Evolutionary conservation across 2,888 invertebrate species (phyloP).

Genomic region (Ectemnius cavifrons): DNA sequence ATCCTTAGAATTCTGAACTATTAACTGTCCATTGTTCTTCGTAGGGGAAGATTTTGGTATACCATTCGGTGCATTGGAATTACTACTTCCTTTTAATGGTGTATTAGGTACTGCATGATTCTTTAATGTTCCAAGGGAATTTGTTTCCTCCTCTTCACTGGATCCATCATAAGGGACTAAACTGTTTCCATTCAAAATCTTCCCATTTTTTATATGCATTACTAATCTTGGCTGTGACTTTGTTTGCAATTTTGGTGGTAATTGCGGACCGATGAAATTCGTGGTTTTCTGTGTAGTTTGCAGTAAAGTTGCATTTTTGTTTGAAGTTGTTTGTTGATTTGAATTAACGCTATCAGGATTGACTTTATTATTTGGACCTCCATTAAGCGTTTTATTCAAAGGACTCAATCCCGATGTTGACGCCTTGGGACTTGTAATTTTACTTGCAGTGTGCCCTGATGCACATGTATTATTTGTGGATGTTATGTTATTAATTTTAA

Average conservation of each 20-base stretch:
- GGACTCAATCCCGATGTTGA: slow-evolving; percentile 54
- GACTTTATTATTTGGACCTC: slow-evolving; percentile 28
- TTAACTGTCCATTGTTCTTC: slow-evolving; percentile 41
- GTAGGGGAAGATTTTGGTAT: slow-evolving; percentile 34
- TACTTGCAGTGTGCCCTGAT: slow-evolving; percentile 44
- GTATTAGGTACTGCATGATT: slow-evolving; percentile 38
- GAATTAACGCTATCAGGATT: slow-evolving; percentile 39
- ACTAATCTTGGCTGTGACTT: slow-evolving; percentile 66
- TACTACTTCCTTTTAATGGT: slow-evolving; percentile 25
- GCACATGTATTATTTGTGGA: slow-evolving; percentile 66
- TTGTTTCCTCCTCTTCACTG: slow-evolving; percentile 72
- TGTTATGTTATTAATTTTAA: slow-evolving; percentile 66
- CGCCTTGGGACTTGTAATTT: slow-evolving; percentile 63
- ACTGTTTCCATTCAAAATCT: slow-evolving; percentile 68
- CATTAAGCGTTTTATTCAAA: slow-evolving; percentile 49
- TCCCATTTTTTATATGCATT: slow-evolving; percentile 70
- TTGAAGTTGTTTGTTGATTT: slow-evolving; percentile 57
- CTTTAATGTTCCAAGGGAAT: slow-evolving; percentile 14
- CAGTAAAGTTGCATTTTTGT: slow-evolving; percentile 35
- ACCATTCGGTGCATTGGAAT: slow-evolving; percentile 36
- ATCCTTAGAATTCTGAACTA: slow-evolving; percentile 47
- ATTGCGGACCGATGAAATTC: slow-evolving; percentile 70
- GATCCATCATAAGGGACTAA: slow-evolving; percentile 76
- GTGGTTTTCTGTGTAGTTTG: slow-evolving; percentile 56
- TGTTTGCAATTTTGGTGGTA: slow-evolving; percentile 67